phyloP scores from a whole-genome alignment of 2,888 invertebrate genomes.

The Hypomecis punctinalis region DNA sequence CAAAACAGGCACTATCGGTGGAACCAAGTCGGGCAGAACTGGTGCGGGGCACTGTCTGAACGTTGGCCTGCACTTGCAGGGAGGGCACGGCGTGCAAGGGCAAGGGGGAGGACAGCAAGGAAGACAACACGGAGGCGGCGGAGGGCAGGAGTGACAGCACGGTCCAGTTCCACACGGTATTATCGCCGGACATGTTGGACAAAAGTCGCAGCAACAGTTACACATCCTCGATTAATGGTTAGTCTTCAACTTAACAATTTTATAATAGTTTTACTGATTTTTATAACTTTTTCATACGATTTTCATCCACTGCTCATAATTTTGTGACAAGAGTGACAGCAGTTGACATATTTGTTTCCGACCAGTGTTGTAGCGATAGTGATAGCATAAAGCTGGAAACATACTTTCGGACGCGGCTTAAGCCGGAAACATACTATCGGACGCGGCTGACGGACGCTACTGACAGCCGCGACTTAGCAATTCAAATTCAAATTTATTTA shows the following conservation, averaged over 20 bases:
- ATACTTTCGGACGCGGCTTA: too few species aligned
- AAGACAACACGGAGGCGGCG: conserved; percentile 52
- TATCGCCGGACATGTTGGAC: conserved; percentile 66
- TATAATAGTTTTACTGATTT: conserved; percentile 48
- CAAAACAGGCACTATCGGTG: conserved; percentile 74
- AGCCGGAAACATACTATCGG: too few species aligned
- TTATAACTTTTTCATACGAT: conserved; percentile 27
- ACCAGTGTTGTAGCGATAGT: too few species aligned
- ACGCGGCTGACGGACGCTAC: too few species aligned
- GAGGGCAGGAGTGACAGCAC: conserved; percentile 66
- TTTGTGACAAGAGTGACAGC: conserved; percentile 39
- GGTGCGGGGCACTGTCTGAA: conserved; percentile 75
- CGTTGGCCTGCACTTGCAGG: conserved; percentile 67
- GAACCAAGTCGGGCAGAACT: conserved; percentile 69
- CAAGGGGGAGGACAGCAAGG: conserved; percentile 54
- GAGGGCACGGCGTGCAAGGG: conserved; percentile 76
- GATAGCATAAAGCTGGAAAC: too few species aligned
- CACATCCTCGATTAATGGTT: conserved; percentile 10
- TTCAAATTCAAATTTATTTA: too few species aligned
- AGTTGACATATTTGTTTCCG: conserved; percentile 46
- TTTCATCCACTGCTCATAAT: conserved; percentile 35
- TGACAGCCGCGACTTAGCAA: too few species aligned
- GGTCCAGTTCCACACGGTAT: conserved; percentile 70
- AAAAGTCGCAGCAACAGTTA: conserved; percentile 56
- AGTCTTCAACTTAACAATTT: conserved; percentile 24